phyloP scores from a whole-genome alignment of 2,113 vertebrate species.

The Hemiscyllium ocellatum region DNA sequence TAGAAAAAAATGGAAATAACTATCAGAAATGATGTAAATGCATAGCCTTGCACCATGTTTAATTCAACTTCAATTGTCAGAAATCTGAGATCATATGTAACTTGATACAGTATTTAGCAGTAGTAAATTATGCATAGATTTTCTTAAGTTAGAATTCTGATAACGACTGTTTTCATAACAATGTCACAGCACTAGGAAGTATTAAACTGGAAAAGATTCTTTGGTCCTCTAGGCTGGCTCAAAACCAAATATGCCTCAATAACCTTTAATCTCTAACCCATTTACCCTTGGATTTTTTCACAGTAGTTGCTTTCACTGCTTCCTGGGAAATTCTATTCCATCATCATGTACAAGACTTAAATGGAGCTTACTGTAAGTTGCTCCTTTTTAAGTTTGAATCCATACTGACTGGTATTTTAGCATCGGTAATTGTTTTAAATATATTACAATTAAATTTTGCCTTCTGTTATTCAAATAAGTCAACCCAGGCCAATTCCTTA shows the following conservation, averaged over 20 bases:
- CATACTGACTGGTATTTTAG: not conserved
- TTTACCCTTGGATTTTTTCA: not conserved
- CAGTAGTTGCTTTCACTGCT: not conserved
- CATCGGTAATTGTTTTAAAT: not conserved
- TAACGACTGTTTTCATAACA: not conserved
- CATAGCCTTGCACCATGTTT: not conserved
- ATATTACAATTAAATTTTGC: not conserved
- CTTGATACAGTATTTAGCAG: not conserved
- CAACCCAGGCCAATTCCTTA: not conserved
- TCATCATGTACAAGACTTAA: not conserved
- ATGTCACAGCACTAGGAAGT: not conserved
- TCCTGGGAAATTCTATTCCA: not conserved
- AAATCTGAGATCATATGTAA: not conserved
- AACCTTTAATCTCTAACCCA: not conserved
- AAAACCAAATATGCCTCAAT: not conserved
- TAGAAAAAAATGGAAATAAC: not conserved
- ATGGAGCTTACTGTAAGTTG: not conserved
- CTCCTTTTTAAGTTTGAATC: not conserved
- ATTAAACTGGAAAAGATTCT: not conserved
- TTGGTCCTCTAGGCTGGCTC: not conserved
- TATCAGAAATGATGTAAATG: not conserved
- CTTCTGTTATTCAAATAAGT: not conserved
- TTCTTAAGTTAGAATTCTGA: not conserved
- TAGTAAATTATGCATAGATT: not conserved
- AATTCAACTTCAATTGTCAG: not conserved